Evolutionary conservation across 2,113 vertebrate species (phyloP).

Genomic region (Peromyscus leucopus): DNA sequence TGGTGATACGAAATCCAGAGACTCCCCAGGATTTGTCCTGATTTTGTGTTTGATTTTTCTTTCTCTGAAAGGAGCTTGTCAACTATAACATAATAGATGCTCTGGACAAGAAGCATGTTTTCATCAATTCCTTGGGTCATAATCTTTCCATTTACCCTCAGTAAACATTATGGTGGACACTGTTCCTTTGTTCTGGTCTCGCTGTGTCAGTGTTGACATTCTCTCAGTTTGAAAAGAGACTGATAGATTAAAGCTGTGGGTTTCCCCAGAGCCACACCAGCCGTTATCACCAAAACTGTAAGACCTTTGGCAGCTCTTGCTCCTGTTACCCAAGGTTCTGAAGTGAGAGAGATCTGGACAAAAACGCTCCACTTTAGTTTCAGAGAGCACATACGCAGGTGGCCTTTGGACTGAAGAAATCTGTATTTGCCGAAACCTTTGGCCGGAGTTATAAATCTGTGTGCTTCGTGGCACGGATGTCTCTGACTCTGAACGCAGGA

Average conservation of each 20-base stretch:
- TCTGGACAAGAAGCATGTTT: background rate
- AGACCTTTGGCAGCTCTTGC: constrained; percentile 63
- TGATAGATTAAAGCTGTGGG: constrained; percentile 40
- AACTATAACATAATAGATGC: background rate
- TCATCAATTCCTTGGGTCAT: background rate
- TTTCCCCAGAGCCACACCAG: constrained; percentile 14
- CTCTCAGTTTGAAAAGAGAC: background rate
- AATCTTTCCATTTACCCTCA: background rate
- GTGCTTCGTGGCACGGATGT: constrained; percentile 85
- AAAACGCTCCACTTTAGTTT: constrained; percentile 78
- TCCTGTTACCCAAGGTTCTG: constrained; percentile 66
- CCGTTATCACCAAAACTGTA: constrained; percentile 80
- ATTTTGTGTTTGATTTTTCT: background rate
- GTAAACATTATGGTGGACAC: background rate
- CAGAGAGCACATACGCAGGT: constrained; percentile 78
- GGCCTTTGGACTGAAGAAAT: constrained; percentile 86
- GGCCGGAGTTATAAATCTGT: constrained; percentile 85
- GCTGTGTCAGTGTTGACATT: background rate
- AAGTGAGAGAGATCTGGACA: constrained; percentile 71
- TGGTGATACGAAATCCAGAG: background rate
- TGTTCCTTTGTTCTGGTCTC: background rate
- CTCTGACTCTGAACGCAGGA: constrained; percentile 82
- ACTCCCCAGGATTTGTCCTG: background rate
- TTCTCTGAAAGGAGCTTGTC: background rate
- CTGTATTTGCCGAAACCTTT: constrained; percentile 88